Evolutionary conservation across 2,888 invertebrate genomes (phyloP).

Genomic region (Mimachlamys varia): DNA sequence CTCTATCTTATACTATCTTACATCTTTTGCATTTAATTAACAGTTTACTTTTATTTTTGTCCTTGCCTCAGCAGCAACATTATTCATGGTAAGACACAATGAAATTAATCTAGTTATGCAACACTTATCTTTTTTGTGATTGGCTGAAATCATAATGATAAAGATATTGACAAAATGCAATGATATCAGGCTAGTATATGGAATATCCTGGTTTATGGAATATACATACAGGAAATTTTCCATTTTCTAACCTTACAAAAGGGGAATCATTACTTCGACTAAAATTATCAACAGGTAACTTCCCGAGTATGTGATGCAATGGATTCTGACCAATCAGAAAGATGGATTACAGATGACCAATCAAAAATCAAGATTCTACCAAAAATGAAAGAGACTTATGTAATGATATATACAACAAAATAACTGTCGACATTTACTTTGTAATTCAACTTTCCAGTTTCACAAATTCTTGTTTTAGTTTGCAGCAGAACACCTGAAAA

Average conservation of each 20-base stretch:
- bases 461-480: neutral
- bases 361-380: too few relatives aligned
- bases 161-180: too few relatives aligned
- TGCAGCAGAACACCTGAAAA: neutral
- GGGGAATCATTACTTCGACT: neutral
- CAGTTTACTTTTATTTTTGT: neutral
- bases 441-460: neutral
- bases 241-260: too few relatives aligned
- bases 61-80: neutral
- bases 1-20: neutral
- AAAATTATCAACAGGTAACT: neutral
- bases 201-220: too few relatives aligned
- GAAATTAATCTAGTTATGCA: neutral
- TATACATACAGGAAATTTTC: too few relatives aligned
- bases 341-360: neutral
- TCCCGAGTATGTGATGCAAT: neutral
- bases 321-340: neutral
- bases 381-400: too few relatives aligned
- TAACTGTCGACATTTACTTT: neutral
- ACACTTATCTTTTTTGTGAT: too few relatives aligned
- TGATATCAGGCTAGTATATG: too few relatives aligned
- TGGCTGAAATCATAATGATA: too few relatives aligned
- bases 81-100: neutral
- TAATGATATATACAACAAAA: neutral
- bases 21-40: neutral